Conservation (phyloP, 2,888 invertebrate genomes). For the Nasonia oneida region DNA sequence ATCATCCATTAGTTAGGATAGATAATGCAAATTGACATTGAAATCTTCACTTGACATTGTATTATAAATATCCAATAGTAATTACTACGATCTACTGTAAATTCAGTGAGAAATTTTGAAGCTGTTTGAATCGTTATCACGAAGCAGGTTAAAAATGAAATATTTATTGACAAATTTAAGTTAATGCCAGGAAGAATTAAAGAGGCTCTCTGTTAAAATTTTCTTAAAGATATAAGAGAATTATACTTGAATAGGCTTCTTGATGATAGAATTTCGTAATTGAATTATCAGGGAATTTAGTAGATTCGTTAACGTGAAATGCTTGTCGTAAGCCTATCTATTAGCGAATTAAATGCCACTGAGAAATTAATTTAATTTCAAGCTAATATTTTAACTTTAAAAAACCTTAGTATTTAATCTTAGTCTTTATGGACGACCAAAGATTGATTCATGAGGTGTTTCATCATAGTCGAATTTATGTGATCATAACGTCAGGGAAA, state of each 20-base stretch:
- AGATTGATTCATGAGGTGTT: constrained; percentile 21
- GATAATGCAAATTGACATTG: constrained; percentile 27
- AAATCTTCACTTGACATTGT: constrained; percentile 26
- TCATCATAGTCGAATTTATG: background rate
- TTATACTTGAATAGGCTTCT: background rate
- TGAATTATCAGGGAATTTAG: background rate
- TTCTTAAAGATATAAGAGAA: background rate
- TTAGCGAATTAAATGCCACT: background rate
- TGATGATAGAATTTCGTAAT: background rate
- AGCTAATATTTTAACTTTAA: background rate
- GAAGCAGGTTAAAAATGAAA: background rate
- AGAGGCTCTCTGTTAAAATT: constrained; percentile 13
- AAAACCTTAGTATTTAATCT: constrained; percentile 13
- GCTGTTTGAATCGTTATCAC: background rate
- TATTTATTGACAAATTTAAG: background rate
- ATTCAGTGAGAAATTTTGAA: background rate
- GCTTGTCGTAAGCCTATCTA: background rate
- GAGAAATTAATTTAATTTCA: background rate
- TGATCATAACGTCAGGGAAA: background rate
- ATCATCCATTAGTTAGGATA: constrained; percentile 16
- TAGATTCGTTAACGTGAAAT: background rate
- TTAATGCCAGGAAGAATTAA: background rate
- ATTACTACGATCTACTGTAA: background rate
- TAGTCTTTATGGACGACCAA: constrained; percentile 20
- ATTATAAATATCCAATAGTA: constrained; percentile 15